A percentile compares a stretch with the other conserved stretches of the same genome.
phyloP scores from a whole-genome alignment of 2,888 invertebrate species.

The Esperia sulphurella region DNA sequence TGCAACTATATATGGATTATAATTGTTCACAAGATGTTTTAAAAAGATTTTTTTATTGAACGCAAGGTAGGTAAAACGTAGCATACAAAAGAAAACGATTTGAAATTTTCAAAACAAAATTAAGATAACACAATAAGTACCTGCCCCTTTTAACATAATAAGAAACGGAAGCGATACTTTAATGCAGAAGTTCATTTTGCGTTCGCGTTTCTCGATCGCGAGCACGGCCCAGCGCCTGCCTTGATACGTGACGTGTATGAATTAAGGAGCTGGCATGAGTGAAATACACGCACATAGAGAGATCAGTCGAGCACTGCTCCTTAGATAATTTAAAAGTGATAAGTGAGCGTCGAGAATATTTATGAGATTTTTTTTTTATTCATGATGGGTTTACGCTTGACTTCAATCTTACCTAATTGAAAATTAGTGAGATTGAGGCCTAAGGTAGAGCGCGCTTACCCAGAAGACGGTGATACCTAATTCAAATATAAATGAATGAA shows the following conservation, averaged over 20 bases:
- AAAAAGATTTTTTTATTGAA: no score
- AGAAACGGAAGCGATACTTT: slow-evolving; percentile 45
- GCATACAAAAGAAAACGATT: not conserved
- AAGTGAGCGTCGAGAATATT: not conserved
- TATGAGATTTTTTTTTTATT: no score
- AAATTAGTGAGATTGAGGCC: no score
- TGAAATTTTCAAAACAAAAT: not conserved
- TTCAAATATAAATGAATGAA: no score
- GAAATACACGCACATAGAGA: not conserved
- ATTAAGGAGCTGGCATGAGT: slow-evolving; percentile 46
- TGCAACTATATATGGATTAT: no score
- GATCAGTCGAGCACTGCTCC: no score
- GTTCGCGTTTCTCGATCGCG: slow-evolving; percentile 44
- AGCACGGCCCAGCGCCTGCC: slow-evolving; percentile 49
- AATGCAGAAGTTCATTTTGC: slow-evolving; percentile 51
- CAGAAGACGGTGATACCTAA: no score
- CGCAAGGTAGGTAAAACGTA: no score
- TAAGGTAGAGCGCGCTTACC: no score
- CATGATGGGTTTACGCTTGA: no score
- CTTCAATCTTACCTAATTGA: no score
- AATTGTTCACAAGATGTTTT: no score
- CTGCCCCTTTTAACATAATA: slow-evolving; percentile 29
- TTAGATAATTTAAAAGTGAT: not conserved
- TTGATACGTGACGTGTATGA: slow-evolving; percentile 69
- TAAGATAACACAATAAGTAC: not conserved